Percentiles rank a stretch among this genome's conserved stretches.
Evolutionary conservation across 2,888 invertebrate genomes (phyloP).

Genomic region (Synergus laeviventris): DNA sequence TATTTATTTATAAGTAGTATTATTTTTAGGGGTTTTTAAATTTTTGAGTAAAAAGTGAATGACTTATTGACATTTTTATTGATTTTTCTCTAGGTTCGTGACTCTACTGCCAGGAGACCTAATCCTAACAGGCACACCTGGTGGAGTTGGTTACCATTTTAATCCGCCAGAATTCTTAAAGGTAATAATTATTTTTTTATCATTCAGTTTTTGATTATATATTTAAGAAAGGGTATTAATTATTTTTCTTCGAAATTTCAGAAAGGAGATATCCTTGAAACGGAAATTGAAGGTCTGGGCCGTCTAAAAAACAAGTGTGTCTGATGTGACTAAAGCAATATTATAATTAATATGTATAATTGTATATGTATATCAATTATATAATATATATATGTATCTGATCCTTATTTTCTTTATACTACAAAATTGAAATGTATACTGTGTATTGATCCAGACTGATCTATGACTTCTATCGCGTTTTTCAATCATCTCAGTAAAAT

Average conservation of each 20-base stretch:
- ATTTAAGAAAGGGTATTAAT: background rate
- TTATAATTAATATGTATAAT: background rate
- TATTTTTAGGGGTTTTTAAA: background rate
- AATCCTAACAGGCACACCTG: conserved; percentile 93
- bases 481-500: background rate
- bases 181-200: conserved; percentile 63
- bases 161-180: conserved; percentile 89
- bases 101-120: conserved; percentile 91
- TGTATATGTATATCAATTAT: too few relatives aligned
- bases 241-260: conserved; percentile 62
- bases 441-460: too few relatives aligned
- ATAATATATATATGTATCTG: too few relatives aligned
- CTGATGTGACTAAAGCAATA: conserved; percentile 60
- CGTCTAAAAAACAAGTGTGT: conserved; percentile 81
- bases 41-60: conserved; percentile 58
- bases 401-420: too few relatives aligned
- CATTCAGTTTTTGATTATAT: background rate
- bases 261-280: conserved; percentile 87
- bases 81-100: conserved; percentile 79
- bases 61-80: background rate
- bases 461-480: too few relatives aligned
- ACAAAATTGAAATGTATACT: too few relatives aligned
- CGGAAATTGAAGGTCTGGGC: conserved; percentile 85
- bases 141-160: conserved; percentile 77
- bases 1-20: too few relatives aligned